Percentiles rank a stretch among this genome's conserved stretches.
phyloP scores from a whole-genome alignment of 2,797 vertebrate species.

The Lagocephalus sceleratus region DNA sequence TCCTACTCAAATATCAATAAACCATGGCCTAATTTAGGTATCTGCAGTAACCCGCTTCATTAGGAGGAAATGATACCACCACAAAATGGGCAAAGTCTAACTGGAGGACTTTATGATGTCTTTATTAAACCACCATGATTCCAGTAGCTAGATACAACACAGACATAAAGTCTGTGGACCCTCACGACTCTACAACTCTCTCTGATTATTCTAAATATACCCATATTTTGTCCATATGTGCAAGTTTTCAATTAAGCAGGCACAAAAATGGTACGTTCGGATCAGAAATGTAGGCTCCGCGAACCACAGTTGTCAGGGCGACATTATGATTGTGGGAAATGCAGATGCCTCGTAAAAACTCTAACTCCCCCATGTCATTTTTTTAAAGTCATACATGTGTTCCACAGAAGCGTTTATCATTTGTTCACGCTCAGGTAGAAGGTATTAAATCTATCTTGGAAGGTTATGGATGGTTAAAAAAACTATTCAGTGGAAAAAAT shows the following conservation, averaged over 20 bases:
- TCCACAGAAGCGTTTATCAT: no score
- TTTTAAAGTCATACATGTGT: no score
- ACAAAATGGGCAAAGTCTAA: conserved; percentile 62
- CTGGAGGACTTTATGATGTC: conserved; percentile 47
- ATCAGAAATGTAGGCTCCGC: not conserved
- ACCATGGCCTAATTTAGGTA: conserved; percentile 52
- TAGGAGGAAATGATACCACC: conserved; percentile 49
- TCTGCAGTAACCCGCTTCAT: conserved; percentile 56
- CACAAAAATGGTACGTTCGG: not conserved
- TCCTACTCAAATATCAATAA: conserved; percentile 70
- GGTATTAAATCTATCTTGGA: no score
- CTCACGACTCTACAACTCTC: not conserved
- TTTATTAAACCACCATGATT: conserved; percentile 42
- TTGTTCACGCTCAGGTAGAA: no score
- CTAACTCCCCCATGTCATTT: no score
- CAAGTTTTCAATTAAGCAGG: conserved; percentile 1
- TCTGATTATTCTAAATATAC: conserved; percentile 3
- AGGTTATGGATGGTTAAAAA: no score
- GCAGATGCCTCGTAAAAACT: no score
- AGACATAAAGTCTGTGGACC: conserved; percentile 2
- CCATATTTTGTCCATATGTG: conserved; percentile 12
- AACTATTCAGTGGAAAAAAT: no score
- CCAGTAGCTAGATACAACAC: not conserved
- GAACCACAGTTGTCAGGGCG: no score
- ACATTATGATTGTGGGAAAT: no score